Evolutionary conservation across 23 tunicate genomes (phyloP).

Genomic region (Corella eumyota): DNA sequence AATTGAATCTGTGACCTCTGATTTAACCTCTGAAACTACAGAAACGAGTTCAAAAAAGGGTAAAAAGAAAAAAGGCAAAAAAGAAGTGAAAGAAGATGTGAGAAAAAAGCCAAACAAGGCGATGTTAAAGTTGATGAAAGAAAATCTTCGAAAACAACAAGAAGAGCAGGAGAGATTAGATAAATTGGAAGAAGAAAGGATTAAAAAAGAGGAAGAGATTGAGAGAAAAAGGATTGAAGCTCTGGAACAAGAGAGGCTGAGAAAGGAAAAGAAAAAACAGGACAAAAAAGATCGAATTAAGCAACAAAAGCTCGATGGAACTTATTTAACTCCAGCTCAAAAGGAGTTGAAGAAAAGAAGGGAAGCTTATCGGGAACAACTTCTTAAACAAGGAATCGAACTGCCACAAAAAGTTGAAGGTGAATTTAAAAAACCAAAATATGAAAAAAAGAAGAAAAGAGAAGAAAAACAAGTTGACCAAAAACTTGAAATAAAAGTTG

Average conservation of each 20-base stretch:
- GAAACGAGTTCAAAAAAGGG: constrained; percentile 21
- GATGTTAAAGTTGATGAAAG: constrained; percentile 52
- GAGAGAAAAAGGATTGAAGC: constrained; percentile 23
- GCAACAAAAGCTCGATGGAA: constrained; percentile 65
- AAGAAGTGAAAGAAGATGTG: constrained; percentile 28
- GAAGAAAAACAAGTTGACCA: constrained; percentile 6
- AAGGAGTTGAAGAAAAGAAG: constrained; percentile 46
- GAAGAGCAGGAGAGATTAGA: constrained; percentile 69
- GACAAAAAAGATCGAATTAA: constrained; percentile 81
- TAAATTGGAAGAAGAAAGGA: constrained; percentile 56
- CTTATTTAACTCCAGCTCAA: constrained; percentile 62
- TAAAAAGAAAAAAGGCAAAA: constrained; percentile 55
- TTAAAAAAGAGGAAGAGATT: constrained; percentile 73
- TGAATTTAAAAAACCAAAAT: constrained; percentile 26
- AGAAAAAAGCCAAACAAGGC: constrained; percentile 35
- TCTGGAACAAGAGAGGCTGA: constrained; percentile 41
- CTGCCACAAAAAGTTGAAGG: constrained; percentile 28
- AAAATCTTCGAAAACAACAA: constrained; percentile 40
- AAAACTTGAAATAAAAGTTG: constrained; percentile 2
- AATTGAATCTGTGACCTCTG: neutral
- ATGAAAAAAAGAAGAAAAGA: constrained; percentile 16
- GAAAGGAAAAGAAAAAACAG: constrained; percentile 70
- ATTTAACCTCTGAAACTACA: neutral
- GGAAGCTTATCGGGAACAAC: constrained; percentile 43
- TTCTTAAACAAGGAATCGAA: constrained; percentile 41